These are phyloP conservation scores for Nomada fucata DNA, from an alignment of 2,888 invertebrate genomes.

Conservation along the genomic window DNA sequence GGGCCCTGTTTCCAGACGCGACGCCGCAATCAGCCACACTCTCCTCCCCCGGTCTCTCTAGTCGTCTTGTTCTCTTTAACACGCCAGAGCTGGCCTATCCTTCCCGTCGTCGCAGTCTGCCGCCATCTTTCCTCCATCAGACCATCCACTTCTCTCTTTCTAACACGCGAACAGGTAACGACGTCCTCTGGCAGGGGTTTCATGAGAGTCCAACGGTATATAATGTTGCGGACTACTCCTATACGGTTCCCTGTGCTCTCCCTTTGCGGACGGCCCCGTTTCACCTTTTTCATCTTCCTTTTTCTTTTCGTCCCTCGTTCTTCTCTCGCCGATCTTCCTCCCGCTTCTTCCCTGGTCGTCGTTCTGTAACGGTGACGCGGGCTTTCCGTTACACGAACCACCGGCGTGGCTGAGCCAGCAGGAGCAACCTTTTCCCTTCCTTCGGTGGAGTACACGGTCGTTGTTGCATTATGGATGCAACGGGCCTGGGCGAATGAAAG, in stretches of 20 bases:
- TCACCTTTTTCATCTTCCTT: conserved; percentile 64
- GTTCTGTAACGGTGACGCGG: conserved; percentile 71
- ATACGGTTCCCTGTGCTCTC: conserved; percentile 57
- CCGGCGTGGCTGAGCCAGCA: conserved; percentile 35
- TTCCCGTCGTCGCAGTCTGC: background rate
- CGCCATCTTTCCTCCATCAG: conserved; percentile 1
- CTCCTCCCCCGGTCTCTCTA: conserved; percentile 3
- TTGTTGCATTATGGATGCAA: conserved; percentile 76
- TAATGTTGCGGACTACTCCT: conserved; percentile 56
- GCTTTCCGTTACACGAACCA: conserved; percentile 72
- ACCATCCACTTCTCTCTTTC: conserved; percentile 16
- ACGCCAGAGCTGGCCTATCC: conserved; percentile 24
- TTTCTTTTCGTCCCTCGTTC: conserved; percentile 46
- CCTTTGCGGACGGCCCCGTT: conserved; percentile 65
- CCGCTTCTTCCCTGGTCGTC: conserved; percentile 37
- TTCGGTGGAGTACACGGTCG: conserved; percentile 52
- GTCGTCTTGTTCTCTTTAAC: conserved; percentile 17
- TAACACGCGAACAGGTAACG: conserved; percentile 32
- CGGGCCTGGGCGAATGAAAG: conserved; percentile 51
- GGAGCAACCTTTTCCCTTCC: conserved; percentile 65
- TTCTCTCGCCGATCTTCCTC: conserved; percentile 37
- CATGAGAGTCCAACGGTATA: conserved; percentile 63
- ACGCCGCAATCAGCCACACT: conserved; percentile 52
- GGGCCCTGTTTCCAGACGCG: conserved; percentile 45
- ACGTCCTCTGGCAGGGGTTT: conserved; percentile 61